phyloP scores from a whole-genome alignment of 1,140 invertebrate genomes.

The Zaprionus ornatus region DNA sequence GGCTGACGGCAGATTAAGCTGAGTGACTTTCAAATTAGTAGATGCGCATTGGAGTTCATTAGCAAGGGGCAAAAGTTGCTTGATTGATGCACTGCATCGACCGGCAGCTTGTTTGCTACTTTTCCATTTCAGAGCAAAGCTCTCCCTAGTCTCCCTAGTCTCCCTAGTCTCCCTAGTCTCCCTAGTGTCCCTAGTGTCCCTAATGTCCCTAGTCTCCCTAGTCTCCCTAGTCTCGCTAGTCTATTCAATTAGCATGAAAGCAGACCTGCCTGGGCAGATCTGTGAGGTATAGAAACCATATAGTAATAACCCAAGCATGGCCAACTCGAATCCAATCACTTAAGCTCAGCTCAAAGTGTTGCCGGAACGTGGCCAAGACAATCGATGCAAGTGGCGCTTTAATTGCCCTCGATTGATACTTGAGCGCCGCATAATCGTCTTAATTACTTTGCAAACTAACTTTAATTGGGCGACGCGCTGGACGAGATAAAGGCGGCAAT shows the following conservation, averaged over 20 bases:
- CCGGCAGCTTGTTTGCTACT: slow-evolving; percentile 28
- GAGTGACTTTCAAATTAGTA: slow-evolving; percentile 81
- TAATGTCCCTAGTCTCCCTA: too few relatives aligned
- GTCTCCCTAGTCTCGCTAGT: too few relatives aligned
- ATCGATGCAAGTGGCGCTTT: slow-evolving; percentile 62
- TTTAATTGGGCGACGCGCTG: slow-evolving; percentile 70
- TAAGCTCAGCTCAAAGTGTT: not conserved
- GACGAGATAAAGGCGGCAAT: slow-evolving; percentile 74
- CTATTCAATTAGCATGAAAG: slow-evolving; percentile 12
- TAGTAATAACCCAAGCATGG: not conserved
- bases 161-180: too few relatives aligned
- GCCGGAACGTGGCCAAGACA: slow-evolving; percentile 36
- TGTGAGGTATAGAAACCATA: not conserved
- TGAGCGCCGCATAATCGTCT: slow-evolving; percentile 79
- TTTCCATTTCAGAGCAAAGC: not conserved
- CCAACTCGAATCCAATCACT: not conserved
- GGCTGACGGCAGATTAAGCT: slow-evolving; percentile 66
- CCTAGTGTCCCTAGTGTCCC: too few relatives aligned
- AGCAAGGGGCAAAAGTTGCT: slow-evolving; percentile 69
- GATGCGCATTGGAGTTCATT: slow-evolving; percentile 71
- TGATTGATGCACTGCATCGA: slow-evolving; percentile 70
- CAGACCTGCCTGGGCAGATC: not conserved
- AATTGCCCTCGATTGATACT: slow-evolving; percentile 80
- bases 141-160: too few relatives aligned
- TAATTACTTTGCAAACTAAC: slow-evolving; percentile 81